Percentiles rank a stretch among this genome's conserved stretches.
Conservation (phyloP, 2,888 invertebrate species). For the Dicycla oo region DNA sequence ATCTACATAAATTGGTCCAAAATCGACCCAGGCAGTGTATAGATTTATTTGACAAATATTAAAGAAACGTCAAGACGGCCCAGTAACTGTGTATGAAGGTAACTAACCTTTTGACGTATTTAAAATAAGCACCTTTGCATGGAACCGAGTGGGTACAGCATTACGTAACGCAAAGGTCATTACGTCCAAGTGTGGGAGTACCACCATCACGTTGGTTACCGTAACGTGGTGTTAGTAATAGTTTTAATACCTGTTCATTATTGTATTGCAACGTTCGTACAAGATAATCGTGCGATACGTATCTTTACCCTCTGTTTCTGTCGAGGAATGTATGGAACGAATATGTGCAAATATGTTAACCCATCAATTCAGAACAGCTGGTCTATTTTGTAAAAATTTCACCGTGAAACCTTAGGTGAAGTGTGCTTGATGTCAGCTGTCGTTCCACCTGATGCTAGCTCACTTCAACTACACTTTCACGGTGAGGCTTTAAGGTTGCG, state of each 20-base stretch:
- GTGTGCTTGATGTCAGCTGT: neutral
- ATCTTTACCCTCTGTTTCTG: constrained; percentile 37
- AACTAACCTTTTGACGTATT: constrained; percentile 60
- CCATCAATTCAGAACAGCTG: neutral
- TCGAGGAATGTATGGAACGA: neutral
- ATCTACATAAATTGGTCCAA: too few relatives aligned
- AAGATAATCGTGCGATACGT: constrained; percentile 41
- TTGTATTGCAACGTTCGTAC: constrained; percentile 43
- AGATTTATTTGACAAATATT: neutral
- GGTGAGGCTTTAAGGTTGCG: too few relatives aligned
- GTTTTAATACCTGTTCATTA: constrained; percentile 63
- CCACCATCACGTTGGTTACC: constrained; percentile 36
- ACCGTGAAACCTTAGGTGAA: too few relatives aligned
- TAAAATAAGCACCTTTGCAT: constrained; percentile 54
- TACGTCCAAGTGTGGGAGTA: constrained; percentile 69
- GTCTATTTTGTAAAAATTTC: neutral
- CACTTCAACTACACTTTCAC: too few relatives aligned
- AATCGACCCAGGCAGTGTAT: too few relatives aligned
- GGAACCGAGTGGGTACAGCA: constrained; percentile 59
- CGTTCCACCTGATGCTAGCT: too few relatives aligned
- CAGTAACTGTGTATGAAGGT: constrained; percentile 30
- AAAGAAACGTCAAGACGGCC: neutral
- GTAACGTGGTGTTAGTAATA: constrained; percentile 62
- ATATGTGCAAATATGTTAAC: neutral
- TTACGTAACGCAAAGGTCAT: constrained; percentile 73